Evolutionary conservation across 1,140 invertebrate species (phyloP).

Genomic region (Lordiphosa clarofinis): DNA sequence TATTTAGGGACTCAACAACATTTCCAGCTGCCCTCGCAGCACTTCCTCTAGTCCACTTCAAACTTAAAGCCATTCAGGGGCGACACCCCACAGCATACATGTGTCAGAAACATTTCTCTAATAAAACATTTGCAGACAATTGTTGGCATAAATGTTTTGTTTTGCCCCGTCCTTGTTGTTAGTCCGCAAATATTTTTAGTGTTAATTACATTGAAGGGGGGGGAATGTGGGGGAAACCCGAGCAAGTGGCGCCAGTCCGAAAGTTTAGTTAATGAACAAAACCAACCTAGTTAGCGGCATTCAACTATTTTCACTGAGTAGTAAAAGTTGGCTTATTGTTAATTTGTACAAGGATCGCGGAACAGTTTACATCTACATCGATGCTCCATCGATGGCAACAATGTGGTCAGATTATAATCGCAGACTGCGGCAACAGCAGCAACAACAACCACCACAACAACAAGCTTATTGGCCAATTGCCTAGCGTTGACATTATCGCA

Average conservation of each 20-base stretch:
- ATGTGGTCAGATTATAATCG: conserved; percentile 72
- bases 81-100: conserved; percentile 38
- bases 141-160: conserved; percentile 28
- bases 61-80: conserved; percentile 16
- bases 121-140: conserved; percentile 70
- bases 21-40: not conserved
- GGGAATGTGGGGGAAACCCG: too few relatives aligned
- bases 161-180: conserved; percentile 11
- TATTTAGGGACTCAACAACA: too few relatives aligned
- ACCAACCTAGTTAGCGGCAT: conserved; percentile 30
- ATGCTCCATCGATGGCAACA: conserved; percentile 60
- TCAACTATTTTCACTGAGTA: conserved; percentile 22
- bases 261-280: conserved; percentile 38
- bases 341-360: conserved; percentile 62
- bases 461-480: conserved; percentile 72
- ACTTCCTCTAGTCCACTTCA: conserved; percentile 2
- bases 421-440: conserved; percentile 11
- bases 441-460: conserved; percentile 46
- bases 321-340: conserved; percentile 58
- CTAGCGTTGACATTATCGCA: conserved; percentile 75
- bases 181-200: conserved; percentile 44
- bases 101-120: conserved; percentile 60
- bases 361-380: conserved; percentile 68
- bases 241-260: conserved; percentile 49
- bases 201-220: conserved; percentile 48